Base-by-base conservation (phyloP, 2,113 vertebrate species). In the Lepus europaeus region DNA sequence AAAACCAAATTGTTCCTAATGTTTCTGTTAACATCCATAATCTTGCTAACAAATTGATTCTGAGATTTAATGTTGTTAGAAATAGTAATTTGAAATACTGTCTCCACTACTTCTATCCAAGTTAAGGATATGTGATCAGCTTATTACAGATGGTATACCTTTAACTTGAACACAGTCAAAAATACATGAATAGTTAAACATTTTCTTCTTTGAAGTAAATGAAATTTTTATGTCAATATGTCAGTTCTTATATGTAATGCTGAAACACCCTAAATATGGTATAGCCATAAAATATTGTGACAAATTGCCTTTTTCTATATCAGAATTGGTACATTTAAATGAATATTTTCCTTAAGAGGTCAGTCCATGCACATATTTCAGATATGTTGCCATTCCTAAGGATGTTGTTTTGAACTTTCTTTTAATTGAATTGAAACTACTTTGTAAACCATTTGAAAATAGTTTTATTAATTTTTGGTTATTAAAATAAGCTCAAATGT, bases 371-470 rank as follows among this genome's bases (percentile, higher is more conserved):
- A 56, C 19, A 10, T 81, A 69, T 56, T 10, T 92, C 29, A 94
- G 92, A 93, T 3, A 61, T 73, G 14, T 25, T 77, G 36, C 31
- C 23, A 59, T 93, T 91, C 49, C 69, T 83, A 36, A 92, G 29
- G 80, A 51, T 20, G 66, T 33, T 94, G 56, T 59, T 86, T 74
- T 63, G 39, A 87, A 89, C 74, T 36, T 59, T 87, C 33, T 76
- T 70, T 82, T 77, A 84, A 66, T 82, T 74, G 49, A 80, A 31
- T 80, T 80, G 87, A 87, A 84, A 31, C 1, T n/a, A 83, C 25
- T 93, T 94, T 84, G 33, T 77, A 70, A 94, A 68, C 49, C 49
- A 80, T 9, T 79, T 27, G 22, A 93, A 95, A 76, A 53, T 73
- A 76, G 23, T 68, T 90, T 85, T 5, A n/a, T 61, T 89, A 90